Evolutionary conservation across 2,797 vertebrate species (phyloP), one percentile per base, ranked within the genome.

Genomic region (Sebastes minor): DNA sequence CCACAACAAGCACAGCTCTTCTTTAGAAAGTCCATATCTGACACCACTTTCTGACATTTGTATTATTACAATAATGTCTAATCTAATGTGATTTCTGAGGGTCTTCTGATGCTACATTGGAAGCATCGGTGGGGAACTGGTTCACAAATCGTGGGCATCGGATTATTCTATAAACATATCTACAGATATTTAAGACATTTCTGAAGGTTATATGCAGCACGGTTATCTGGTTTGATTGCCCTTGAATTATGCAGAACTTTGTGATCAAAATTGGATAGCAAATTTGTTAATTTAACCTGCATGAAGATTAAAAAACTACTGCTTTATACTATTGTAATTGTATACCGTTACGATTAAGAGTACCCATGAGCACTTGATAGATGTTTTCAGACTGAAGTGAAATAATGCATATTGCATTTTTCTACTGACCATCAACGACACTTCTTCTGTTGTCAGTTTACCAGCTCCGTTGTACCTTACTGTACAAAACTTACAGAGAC

Each of bases 401-500:
- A 86, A 85, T 87, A 77, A 87, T 82, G 81, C 86, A 86, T 75
- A 75, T 87, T 86, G 75, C 83, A 81, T 91, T 80, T 88, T 85
- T 88, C 25, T 64, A 7, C 23, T 1, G 4, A 81, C 28, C 80
- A 77, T 79, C 78, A 81, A 5, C 28, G 64, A 59, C 68, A 73
- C 69, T 13, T 84, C 61, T 75, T 84, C 69, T 71, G 67, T 66
- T 79, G 46, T 86, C 66, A 59, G 67, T 82, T 85, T 76, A 62
- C 52, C 52, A 82, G 69, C 65, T 89, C 62, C 57, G 28, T 8
- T 86, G 80, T 85, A 88, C 74, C 63, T 85, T 87, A 82, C 38
- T 93, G 82, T 95, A 93, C 94, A 94, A 90, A 95, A 95, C 67
- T 38, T 72, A 82, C 59, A 89, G 75, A 89, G 74, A 89, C 80